A percentile compares a stretch with the other conserved stretches of the same genome.
Evolutionary conservation across 1,140 invertebrate genomes (phyloP).

Genomic region (Parapsyche elsis): DNA sequence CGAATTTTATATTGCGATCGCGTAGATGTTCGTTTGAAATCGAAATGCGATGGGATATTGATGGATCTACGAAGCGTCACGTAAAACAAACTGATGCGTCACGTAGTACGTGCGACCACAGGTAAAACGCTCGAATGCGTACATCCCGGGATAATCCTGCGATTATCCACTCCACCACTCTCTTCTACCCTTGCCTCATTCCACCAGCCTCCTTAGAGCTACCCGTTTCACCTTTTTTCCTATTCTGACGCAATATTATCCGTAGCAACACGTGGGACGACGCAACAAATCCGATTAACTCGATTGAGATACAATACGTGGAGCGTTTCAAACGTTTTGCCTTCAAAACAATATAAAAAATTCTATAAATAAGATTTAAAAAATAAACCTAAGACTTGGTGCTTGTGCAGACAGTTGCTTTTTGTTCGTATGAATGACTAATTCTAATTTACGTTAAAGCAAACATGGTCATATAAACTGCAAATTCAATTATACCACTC

Average conservation of each 20-base stretch:
- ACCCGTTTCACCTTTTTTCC: background rate
- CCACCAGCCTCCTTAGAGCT: background rate
- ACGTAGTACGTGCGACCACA: constrained; percentile 10
- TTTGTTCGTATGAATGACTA: no score
- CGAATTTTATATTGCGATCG: background rate
- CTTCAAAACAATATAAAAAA: no score
- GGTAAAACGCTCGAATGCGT: constrained; percentile 16
- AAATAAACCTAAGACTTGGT: background rate
- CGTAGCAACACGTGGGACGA: no score
- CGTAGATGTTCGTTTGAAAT: background rate
- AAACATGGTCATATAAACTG: no score
- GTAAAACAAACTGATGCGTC: constrained; percentile 22
- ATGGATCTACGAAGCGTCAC: background rate
- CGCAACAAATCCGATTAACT: background rate
- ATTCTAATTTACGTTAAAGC: no score
- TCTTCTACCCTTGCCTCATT: background rate
- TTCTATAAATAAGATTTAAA: background rate
- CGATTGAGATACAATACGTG: background rate
- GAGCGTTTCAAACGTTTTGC: background rate
- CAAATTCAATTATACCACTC: no score
- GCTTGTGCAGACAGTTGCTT: no score
- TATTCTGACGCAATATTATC: background rate
- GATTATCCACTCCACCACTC: background rate
- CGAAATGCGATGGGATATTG: background rate
- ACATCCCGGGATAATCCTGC: constrained; percentile 19